Percentiles rank a stretch among this genome's conserved stretches.
phyloP scores from a whole-genome alignment of 2,113 vertebrate genomes.

The Hippocampus comes region DNA sequence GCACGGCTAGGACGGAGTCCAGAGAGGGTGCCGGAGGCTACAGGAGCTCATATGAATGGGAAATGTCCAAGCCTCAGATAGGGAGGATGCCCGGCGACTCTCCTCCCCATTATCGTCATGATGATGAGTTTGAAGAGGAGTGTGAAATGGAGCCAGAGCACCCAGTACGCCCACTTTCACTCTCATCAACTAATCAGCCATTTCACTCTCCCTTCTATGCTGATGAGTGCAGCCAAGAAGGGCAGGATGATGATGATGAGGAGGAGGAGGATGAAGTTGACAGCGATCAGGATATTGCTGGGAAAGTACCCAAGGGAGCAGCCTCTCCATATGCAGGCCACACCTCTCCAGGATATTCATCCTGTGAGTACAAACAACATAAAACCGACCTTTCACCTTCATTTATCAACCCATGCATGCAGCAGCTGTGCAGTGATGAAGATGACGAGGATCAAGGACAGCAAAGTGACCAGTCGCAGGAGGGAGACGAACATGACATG shows the following conservation, averaged over 20 bases:
- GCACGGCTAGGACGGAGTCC: conserved; percentile 47
- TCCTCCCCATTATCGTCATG: conserved; percentile 72
- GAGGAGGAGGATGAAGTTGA: conserved; percentile 42
- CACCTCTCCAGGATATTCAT: conserved; percentile 72
- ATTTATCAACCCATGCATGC: conserved; percentile 88
- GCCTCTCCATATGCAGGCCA: conserved; percentile 64
- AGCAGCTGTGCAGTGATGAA: conserved; percentile 81
- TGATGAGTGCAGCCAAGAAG: conserved; percentile 56
- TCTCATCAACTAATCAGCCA: conserved; percentile 77
- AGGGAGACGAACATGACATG: conserved; percentile 67
- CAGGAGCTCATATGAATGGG: conserved; percentile 67
- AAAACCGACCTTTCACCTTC: conserved; percentile 91
- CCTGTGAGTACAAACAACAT: conserved; percentile 76
- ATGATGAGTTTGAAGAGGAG: conserved; percentile 75
- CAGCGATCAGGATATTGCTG: conserved; percentile 65
- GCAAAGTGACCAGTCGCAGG: conserved; percentile 69
- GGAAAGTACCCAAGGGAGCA: conserved; percentile 62
- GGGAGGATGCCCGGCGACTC: conserved; percentile 71
- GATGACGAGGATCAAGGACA: conserved; percentile 77
- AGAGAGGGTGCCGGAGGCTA: conserved; percentile 62
- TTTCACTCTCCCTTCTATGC: conserved; percentile 72
- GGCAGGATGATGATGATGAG: conserved; percentile 49
- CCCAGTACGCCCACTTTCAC: conserved; percentile 77
- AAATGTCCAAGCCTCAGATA: conserved; percentile 63
- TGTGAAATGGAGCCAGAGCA: conserved; percentile 76